Evolutionary conservation across 2,113 vertebrate species (phyloP).

Genomic region (Scopus umbretta): DNA sequence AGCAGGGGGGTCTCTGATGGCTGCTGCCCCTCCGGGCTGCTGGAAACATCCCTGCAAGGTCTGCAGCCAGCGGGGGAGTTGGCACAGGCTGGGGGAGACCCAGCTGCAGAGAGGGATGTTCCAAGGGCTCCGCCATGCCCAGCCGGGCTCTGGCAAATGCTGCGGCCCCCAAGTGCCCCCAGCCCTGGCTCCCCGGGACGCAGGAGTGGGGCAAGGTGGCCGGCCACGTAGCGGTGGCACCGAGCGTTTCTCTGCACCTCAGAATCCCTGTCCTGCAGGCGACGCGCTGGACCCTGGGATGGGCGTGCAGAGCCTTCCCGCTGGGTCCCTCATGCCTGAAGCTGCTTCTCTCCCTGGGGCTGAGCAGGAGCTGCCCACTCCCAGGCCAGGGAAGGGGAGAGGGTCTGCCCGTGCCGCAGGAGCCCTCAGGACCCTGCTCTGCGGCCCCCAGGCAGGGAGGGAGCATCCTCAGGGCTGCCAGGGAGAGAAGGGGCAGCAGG

Average conservation of each 20-base stretch:
- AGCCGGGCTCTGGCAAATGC: not conserved
- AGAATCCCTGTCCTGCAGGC: accelerated
- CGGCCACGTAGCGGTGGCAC: accelerated
- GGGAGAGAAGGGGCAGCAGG: not conserved
- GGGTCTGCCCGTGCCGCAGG: not conserved
- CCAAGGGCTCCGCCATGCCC: not conserved
- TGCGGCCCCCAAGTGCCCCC: not conserved
- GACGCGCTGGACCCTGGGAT: accelerated
- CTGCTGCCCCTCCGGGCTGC: not conserved
- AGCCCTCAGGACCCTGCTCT: not conserved
- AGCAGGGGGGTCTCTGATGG: not conserved
- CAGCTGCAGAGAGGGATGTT: no score
- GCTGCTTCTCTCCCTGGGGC: not conserved
- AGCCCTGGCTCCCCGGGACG: not conserved
- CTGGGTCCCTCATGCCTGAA: no score
- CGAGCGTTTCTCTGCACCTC: no score
- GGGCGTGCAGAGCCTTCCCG: not conserved
- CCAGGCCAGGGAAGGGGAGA: not conserved
- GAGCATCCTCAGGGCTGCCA: not conserved
- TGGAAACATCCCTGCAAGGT: not conserved
- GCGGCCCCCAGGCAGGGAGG: not conserved
- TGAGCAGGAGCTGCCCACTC: not conserved
- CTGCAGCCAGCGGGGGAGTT: accelerated
- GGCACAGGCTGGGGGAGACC: accelerated
- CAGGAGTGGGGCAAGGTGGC: no score